These are phyloP conservation scores for Ganaspis brasiliensis DNA, from an alignment of 2,888 invertebrate species.

Conservation along the genomic window DNA sequence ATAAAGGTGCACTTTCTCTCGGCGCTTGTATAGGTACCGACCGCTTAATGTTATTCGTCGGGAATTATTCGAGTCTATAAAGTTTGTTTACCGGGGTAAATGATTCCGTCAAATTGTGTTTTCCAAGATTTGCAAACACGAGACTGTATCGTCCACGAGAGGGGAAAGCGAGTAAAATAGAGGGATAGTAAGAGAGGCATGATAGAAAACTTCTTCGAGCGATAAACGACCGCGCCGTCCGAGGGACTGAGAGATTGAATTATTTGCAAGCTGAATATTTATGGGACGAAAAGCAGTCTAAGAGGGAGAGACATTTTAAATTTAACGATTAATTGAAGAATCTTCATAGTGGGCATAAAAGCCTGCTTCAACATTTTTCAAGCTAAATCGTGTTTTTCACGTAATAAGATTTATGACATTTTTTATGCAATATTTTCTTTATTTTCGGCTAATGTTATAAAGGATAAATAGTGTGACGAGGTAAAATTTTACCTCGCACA, in stretches of 20 bases:
- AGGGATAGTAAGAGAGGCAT: conserved; percentile 44
- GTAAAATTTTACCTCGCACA: too few species aligned
- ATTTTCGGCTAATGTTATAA: too few species aligned
- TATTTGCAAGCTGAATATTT: conserved; percentile 45
- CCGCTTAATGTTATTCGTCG: conserved; percentile 35
- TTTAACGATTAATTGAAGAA: conserved; percentile 43
- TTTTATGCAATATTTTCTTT: too few species aligned
- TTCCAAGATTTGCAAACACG: conserved; percentile 61
- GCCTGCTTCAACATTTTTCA: neutral
- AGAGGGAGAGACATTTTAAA: conserved; percentile 34
- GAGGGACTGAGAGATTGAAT: conserved; percentile 42
- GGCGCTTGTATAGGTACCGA: neutral
- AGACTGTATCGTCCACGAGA: conserved; percentile 61
- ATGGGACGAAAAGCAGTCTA: conserved; percentile 14
- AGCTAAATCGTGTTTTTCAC: too few species aligned
- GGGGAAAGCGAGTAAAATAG: conserved; percentile 43
- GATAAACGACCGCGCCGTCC: conserved; percentile 43
- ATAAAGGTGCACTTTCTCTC: conserved; percentile 33
- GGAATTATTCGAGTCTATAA: conserved; percentile 51
- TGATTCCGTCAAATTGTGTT: conserved; percentile 65
- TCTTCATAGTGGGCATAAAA: neutral
- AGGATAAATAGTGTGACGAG: too few species aligned
- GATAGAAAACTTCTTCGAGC: conserved; percentile 46
- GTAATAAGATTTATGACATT: too few species aligned
- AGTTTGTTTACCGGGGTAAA: conserved; percentile 61